Conservation (phyloP, 2,113 vertebrate genomes). For the Epinephelus cyanopodus region DNA sequence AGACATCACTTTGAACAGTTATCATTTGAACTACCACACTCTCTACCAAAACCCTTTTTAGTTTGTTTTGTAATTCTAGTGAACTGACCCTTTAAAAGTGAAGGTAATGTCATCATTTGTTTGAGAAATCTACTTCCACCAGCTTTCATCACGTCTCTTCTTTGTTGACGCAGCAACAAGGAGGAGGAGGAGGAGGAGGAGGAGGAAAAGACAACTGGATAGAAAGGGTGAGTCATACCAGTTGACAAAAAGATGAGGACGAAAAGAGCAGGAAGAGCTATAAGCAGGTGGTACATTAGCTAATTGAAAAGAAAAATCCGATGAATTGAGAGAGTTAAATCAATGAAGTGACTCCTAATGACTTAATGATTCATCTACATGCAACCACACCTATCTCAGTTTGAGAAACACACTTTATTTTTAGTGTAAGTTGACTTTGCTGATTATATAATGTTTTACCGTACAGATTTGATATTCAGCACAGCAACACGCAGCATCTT, state of each 20-base stretch:
- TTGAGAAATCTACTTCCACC: slow-evolving; percentile 9
- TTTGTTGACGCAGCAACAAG: slow-evolving; percentile 41
- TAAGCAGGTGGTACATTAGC: slow-evolving; percentile 62
- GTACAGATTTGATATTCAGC: slow-evolving; percentile 14
- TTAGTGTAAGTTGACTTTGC: slow-evolving; percentile 5
- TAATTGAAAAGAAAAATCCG: slow-evolving; percentile 44
- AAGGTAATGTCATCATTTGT: slow-evolving; percentile 10
- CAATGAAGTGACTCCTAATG: slow-evolving; percentile 56
- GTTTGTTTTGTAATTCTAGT: background rate
- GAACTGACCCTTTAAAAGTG: background rate
- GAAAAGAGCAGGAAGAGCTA: slow-evolving; percentile 4
- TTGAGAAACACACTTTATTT: background rate
- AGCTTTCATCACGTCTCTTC: slow-evolving; percentile 12
- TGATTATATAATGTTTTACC: slow-evolving; percentile 16
- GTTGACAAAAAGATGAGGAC: slow-evolving; percentile 7
- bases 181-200: background rate
- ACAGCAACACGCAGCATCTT: slow-evolving; percentile 9
- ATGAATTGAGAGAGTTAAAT: slow-evolving; percentile 50
- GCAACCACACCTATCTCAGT: background rate
- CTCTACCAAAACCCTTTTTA: background rate
- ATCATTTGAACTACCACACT: background rate
- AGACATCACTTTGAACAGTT: background rate
- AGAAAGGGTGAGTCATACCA: slow-evolving; percentile 39
- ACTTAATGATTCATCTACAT: slow-evolving; percentile 38
- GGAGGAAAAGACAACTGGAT: slow-evolving; percentile 2